Evolutionary conservation across 2,113 vertebrate species (phyloP).

Genomic region (Cochlearius cochlearius): DNA sequence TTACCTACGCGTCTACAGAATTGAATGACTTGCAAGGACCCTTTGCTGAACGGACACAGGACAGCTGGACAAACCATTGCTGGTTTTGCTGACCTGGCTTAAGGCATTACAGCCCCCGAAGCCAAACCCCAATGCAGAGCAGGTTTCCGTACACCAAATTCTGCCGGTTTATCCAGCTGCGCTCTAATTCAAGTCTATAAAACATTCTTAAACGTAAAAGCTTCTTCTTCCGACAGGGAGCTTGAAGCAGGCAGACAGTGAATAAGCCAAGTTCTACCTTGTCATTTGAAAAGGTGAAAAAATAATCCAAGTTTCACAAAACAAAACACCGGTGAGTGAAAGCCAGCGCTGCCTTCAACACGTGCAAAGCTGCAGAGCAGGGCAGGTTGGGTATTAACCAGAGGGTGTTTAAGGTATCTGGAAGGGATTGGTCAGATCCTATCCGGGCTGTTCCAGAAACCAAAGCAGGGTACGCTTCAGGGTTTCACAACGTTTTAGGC

Average conservation of each 20-base stretch:
- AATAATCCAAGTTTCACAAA: not conserved
- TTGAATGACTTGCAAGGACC: not conserved
- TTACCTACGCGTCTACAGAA: not conserved
- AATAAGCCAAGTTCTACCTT: not conserved
- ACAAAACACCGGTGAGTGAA: not conserved
- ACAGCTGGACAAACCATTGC: not conserved
- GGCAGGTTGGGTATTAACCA: constrained; percentile 4
- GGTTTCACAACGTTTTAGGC: not conserved
- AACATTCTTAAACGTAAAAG: not conserved
- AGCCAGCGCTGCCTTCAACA: not conserved
- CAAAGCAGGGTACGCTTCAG: not conserved
- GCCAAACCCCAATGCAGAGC: rapidly evolving
- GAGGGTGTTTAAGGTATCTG: not conserved
- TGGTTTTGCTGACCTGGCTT: not conserved
- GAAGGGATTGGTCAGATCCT: not conserved
- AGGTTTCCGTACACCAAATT: not conserved
- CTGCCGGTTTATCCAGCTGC: not conserved
- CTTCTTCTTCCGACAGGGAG: not conserved
- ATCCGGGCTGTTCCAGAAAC: not conserved
- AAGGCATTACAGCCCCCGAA: not conserved
- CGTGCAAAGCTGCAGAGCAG: not conserved
- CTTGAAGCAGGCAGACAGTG: not conserved
- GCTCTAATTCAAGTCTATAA: not conserved
- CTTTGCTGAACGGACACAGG: not conserved
- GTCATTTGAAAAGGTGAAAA: not conserved